These are phyloP conservation scores for Gonatopus flavifemur DNA, from an alignment of 1,140 invertebrate species.

Conservation along the genomic window DNA sequence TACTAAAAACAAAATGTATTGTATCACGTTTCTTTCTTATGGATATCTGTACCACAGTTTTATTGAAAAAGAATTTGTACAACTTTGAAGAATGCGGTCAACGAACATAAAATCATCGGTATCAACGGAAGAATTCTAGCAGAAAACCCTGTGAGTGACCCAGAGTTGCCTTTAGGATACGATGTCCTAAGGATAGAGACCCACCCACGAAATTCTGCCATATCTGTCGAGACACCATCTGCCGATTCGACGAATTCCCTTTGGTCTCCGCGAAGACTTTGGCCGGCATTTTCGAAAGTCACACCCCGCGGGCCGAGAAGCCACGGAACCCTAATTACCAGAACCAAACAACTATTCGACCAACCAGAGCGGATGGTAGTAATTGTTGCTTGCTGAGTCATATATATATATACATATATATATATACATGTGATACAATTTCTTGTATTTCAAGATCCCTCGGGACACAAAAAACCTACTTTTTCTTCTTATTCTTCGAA, in stretches of 20 bases:
- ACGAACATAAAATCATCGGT: too few species aligned
- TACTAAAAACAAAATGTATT: too few species aligned
- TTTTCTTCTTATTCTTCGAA: constrained; percentile 1
- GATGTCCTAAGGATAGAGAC: constrained; percentile 10
- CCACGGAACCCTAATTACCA: constrained; percentile 26
- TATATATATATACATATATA: neutral
- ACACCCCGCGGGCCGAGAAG: constrained; percentile 34
- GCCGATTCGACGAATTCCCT: constrained; percentile 43
- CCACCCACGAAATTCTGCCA: constrained; percentile 38
- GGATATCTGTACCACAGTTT: too few species aligned
- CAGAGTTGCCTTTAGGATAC: neutral
- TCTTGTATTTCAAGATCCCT: too few species aligned
- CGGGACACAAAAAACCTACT: constrained; percentile 16
- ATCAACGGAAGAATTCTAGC: too few species aligned
- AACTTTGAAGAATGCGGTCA: too few species aligned
- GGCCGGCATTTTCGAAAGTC: constrained; percentile 19
- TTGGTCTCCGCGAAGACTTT: constrained; percentile 10
- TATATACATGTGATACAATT: too few species aligned
- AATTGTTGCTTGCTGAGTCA: neutral
- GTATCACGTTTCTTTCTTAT: too few species aligned
- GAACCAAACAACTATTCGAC: constrained; percentile 4
- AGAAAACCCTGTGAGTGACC: too few species aligned
- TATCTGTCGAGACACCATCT: constrained; percentile 25
- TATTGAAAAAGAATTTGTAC: too few species aligned
- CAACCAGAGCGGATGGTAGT: neutral